These are phyloP conservation scores for Myiopsitta monachus DNA, from an alignment of 2,113 vertebrate genomes.

Conservation along the genomic window DNA sequence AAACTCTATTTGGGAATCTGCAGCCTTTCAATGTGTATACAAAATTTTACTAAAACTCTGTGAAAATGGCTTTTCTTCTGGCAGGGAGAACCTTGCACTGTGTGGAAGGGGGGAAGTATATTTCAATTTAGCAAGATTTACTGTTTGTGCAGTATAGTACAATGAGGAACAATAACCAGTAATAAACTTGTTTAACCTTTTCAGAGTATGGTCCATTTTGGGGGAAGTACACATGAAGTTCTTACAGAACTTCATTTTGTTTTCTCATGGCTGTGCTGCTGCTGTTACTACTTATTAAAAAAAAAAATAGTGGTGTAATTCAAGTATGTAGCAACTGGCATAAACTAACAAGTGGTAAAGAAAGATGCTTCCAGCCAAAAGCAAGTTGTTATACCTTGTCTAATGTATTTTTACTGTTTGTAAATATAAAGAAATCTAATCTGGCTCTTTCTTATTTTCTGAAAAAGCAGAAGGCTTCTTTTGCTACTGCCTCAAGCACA, in stretches of 20 bases:
- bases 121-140: background rate
- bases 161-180: background rate
- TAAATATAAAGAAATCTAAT: background rate
- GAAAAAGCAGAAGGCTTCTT: background rate
- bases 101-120: background rate
- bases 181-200: background rate
- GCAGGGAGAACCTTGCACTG: rapidly evolving
- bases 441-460: background rate
- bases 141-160: background rate
- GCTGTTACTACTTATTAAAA: background rate
- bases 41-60: background rate
- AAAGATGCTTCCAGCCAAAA: background rate
- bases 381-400: background rate
- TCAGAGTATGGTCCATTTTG: background rate
- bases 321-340: background rate
- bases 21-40: background rate
- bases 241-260: rapidly evolving
- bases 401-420: background rate
- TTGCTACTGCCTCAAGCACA: background rate
- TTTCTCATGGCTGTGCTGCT: background rate
- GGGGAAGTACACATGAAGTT: background rate
- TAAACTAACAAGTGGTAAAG: background rate
- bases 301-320: background rate
- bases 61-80: background rate
- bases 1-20: background rate